Evolutionary conservation across 2,797 vertebrate species (phyloP).

Genomic region (Eptatretus atami): DNA sequence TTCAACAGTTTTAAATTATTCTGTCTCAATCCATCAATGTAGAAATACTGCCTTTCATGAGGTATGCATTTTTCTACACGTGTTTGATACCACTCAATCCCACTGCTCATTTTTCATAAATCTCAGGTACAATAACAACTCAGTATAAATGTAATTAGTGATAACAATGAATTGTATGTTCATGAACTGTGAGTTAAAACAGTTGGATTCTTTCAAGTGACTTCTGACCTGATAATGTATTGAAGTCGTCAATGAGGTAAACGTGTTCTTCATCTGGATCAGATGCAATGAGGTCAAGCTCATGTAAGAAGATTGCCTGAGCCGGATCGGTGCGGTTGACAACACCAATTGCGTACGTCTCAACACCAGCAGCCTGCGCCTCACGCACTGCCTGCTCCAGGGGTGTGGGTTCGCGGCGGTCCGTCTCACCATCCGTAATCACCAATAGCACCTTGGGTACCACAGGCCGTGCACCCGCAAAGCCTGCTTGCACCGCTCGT

Average conservation of each 20-base stretch:
- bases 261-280: constrained; percentile 28
- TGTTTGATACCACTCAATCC: too few species aligned
- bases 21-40: too few species aligned
- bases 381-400: constrained; percentile 17
- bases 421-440: constrained; percentile 29
- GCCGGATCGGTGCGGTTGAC: constrained; percentile 20
- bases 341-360: constrained; percentile 36
- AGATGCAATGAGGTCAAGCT: constrained; percentile 34
- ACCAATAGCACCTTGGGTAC: constrained; percentile 32
- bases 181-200: too few species aligned
- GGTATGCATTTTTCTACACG: too few species aligned
- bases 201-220: background rate
- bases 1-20: too few species aligned
- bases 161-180: too few species aligned
- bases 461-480: constrained; percentile 16
- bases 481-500: constrained; percentile 17
- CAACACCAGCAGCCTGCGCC: constrained; percentile 15
- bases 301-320: constrained; percentile 19
- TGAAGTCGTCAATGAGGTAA: constrained; percentile 30
- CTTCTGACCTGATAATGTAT: constrained; percentile 7
- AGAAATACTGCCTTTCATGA: too few species aligned
- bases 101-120: too few species aligned
- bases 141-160: too few species aligned
- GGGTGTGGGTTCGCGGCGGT: constrained; percentile 18
- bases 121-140: too few species aligned